Conservation (phyloP, 2,888 invertebrate species). For the Pocota personata region DNA sequence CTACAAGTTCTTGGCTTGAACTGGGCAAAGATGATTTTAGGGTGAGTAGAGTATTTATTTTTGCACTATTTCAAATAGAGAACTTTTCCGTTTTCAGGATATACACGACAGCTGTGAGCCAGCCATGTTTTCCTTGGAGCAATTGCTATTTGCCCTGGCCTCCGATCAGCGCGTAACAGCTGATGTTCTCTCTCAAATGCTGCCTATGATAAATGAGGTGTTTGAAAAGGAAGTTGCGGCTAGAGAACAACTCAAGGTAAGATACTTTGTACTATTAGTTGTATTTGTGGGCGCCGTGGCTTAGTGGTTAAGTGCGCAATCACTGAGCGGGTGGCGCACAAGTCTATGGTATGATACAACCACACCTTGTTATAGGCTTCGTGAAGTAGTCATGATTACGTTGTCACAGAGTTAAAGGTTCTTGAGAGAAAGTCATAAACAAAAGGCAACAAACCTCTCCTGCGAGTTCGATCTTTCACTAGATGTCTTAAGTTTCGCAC, state of each 20-base stretch:
- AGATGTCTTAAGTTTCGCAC: no score
- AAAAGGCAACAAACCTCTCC: no score
- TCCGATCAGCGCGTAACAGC: conserved; percentile 86
- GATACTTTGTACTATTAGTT: not conserved
- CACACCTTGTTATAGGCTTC: no score
- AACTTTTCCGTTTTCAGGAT: conserved; percentile 84
- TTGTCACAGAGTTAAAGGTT: no score
- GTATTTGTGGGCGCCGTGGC: no score
- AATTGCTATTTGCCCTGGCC: conserved; percentile 90
- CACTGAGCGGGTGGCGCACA: no score
- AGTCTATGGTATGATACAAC: no score
- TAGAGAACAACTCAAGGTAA: conserved; percentile 85
- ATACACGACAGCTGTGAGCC: conserved; percentile 93
- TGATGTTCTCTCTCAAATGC: conserved; percentile 86
- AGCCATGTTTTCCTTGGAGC: conserved; percentile 94
- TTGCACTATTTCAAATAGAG: not conserved
- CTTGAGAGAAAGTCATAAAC: no score
- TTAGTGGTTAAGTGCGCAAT: no score
- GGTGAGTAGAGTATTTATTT: conserved; percentile 82
- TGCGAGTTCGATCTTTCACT: no score
- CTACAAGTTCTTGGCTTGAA: conserved; percentile 90
- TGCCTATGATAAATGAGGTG: conserved; percentile 84
- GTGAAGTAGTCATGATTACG: no score
- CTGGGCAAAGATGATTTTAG: conserved; percentile 89
- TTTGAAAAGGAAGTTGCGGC: conserved; percentile 86